phyloP scores from a whole-genome alignment of 2,113 vertebrate species.

The Notarius quadriscutis region DNA sequence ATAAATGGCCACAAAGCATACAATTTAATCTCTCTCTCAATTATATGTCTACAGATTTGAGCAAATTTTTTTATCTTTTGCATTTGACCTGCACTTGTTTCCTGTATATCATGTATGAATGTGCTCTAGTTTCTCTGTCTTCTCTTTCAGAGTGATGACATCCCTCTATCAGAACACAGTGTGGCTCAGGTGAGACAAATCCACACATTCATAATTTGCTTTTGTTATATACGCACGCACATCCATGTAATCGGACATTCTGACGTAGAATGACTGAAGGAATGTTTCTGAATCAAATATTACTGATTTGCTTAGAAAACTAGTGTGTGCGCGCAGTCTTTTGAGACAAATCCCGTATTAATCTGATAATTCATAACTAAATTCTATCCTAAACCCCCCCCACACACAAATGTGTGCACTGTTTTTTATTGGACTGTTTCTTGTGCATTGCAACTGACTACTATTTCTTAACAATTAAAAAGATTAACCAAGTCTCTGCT shows the following conservation, averaged over 20 bases:
- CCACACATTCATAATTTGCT: slow-evolving; percentile 8
- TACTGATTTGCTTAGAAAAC: neutral
- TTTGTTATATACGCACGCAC: neutral
- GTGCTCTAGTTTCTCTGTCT: slow-evolving; percentile 18
- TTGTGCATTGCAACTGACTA: neutral
- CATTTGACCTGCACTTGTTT: too few species aligned
- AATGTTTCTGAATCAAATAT: neutral
- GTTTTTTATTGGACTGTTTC: neutral
- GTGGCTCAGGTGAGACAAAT: slow-evolving; percentile 75
- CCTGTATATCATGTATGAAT: neutral
- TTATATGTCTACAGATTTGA: neutral
- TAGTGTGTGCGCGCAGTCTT: neutral
- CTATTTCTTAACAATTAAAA: neutral
- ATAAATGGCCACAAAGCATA: neutral
- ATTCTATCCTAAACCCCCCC: neutral
- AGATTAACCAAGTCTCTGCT: neutral
- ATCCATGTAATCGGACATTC: neutral
- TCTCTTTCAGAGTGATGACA: slow-evolving; percentile 74
- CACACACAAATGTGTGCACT: too few species aligned
- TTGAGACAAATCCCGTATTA: neutral
- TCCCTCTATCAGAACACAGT: slow-evolving; percentile 77
- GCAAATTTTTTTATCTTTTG: neutral
- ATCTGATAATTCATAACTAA: neutral
- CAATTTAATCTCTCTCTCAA: neutral
- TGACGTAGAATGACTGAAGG: neutral